Conservation (phyloP, 2,888 invertebrate species). For the Chrysina gloriosa region DNA sequence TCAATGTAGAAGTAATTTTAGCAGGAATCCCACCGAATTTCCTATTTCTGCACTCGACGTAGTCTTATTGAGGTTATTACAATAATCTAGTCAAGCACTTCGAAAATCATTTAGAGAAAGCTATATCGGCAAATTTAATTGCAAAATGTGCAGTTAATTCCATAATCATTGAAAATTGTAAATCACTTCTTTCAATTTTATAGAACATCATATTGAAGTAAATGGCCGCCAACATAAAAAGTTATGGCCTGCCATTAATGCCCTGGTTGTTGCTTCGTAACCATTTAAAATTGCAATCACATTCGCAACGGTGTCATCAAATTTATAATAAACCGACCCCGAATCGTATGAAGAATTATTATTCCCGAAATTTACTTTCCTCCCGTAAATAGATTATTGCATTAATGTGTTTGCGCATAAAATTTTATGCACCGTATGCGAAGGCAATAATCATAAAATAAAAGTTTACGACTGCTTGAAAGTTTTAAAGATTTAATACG, state of each 20-base stretch:
- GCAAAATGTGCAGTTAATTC: no score
- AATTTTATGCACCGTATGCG: slow-evolving; percentile 32
- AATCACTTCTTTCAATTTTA: not conserved
- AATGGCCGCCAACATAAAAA: not conserved
- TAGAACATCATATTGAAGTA: not conserved
- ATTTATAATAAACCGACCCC: slow-evolving; percentile 7
- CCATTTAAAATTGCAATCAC: not conserved
- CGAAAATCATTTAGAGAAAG: no score
- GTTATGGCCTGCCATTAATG: no score
- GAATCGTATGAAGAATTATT: not conserved
- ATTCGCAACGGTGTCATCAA: slow-evolving; percentile 3
- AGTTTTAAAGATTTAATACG: slow-evolving; percentile 21
- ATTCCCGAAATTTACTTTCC: slow-evolving; percentile 1
- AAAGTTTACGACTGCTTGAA: slow-evolving; percentile 22
- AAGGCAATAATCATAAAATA: slow-evolving; percentile 32
- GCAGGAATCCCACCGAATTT: no score
- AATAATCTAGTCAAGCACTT: no score
- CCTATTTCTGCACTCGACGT: no score
- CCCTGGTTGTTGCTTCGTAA: not conserved
- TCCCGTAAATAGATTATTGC: slow-evolving; percentile 13
- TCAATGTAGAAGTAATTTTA: no score
- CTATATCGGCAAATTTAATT: no score
- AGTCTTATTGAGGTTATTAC: no score
- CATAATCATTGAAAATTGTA: no score
- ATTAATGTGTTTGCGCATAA: slow-evolving; percentile 2